These are phyloP conservation scores for Aphaenogaster rudis DNA, from an alignment of 1,140 invertebrate genomes.

Conservation along the genomic window DNA sequence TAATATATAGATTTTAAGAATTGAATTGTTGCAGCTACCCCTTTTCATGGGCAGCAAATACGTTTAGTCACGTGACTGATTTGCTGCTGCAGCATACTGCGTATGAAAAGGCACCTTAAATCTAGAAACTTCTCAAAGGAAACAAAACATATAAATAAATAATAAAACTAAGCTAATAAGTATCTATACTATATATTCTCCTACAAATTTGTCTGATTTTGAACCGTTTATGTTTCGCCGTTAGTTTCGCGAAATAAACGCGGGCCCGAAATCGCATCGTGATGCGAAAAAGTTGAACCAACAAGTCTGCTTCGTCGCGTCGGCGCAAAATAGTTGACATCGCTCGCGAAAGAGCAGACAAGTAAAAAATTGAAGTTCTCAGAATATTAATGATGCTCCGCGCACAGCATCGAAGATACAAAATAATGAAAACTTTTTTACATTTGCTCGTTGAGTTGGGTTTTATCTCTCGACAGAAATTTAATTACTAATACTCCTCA, in stretches of 20 bases:
- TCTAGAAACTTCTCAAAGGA: too few relatives aligned
- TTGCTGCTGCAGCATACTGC: too few relatives aligned
- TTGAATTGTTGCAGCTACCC: too few relatives aligned
- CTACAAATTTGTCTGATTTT: too few relatives aligned
- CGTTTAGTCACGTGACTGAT: too few relatives aligned
- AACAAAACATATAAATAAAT: too few relatives aligned
- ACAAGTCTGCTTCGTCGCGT: constrained; percentile 15
- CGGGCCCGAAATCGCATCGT: constrained; percentile 24
- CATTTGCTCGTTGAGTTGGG: neutral
- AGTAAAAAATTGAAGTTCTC: neutral
- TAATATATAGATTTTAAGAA: too few relatives aligned
- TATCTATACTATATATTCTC: too few relatives aligned
- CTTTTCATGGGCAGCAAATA: too few relatives aligned
- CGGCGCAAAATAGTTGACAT: constrained; percentile 15
- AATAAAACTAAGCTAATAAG: too few relatives aligned
- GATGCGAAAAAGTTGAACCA: constrained; percentile 44
- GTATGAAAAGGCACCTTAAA: too few relatives aligned
- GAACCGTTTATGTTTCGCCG: neutral
- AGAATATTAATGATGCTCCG: neutral
- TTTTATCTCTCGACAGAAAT: constrained; percentile 7
- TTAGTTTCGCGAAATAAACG: constrained; percentile 32
- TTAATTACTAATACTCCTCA: neutral
- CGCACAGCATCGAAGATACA: neutral
- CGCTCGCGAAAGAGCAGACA: constrained; percentile 13
- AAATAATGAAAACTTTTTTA: neutral